A percentile compares a stretch with the other conserved stretches of the same genome.
Evolutionary conservation across 2,888 invertebrate genomes (phyloP).

Genomic region (Oscheius sp.): DNA sequence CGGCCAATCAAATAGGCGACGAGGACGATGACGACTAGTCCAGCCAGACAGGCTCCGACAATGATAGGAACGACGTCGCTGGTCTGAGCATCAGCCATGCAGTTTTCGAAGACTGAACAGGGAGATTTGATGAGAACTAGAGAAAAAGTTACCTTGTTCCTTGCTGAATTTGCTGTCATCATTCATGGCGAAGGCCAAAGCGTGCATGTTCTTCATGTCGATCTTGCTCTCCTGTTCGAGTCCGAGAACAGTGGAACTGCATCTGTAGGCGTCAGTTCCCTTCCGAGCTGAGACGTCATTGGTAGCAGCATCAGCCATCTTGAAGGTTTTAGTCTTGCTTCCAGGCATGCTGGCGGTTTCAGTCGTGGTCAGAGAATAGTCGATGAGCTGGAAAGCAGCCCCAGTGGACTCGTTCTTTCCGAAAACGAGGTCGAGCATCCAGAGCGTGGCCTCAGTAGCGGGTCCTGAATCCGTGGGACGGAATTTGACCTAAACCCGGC

Average conservation of each 20-base stretch:
- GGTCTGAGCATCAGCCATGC: slow-evolving; percentile 65
- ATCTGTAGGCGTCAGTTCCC: slow-evolving; percentile 44
- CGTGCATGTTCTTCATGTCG: slow-evolving; percentile 57
- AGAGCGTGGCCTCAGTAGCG: slow-evolving; percentile 43
- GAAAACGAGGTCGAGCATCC: slow-evolving; percentile 53
- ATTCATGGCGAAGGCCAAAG: slow-evolving; percentile 60
- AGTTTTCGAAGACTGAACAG: slow-evolving; percentile 61
- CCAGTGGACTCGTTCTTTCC: slow-evolving; percentile 26
- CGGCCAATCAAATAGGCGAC: slow-evolving; percentile 92
- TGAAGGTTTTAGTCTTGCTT: slow-evolving; percentile 20
- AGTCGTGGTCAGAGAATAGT: slow-evolving; percentile 53
- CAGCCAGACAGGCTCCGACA: slow-evolving; percentile 92
- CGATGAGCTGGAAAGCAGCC: slow-evolving; percentile 48
- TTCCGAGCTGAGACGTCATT: slow-evolving; percentile 39
- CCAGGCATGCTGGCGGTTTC: slow-evolving; percentile 36
- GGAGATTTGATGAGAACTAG: too few relatives aligned
- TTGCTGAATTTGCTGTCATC: slow-evolving; percentile 53
- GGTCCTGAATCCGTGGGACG: slow-evolving; percentile 44
- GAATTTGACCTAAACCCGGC: slow-evolving; percentile 51
- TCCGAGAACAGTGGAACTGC: slow-evolving; percentile 61
- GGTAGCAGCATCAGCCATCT: slow-evolving; percentile 25
- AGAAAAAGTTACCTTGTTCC: slow-evolving; percentile 48
- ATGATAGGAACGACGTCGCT: slow-evolving; percentile 93
- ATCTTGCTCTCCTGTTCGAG: slow-evolving; percentile 60
- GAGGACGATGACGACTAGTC: slow-evolving; percentile 89